phyloP scores from a whole-genome alignment of 2,888 invertebrate species.

The Lepidochrysops patricia region DNA sequence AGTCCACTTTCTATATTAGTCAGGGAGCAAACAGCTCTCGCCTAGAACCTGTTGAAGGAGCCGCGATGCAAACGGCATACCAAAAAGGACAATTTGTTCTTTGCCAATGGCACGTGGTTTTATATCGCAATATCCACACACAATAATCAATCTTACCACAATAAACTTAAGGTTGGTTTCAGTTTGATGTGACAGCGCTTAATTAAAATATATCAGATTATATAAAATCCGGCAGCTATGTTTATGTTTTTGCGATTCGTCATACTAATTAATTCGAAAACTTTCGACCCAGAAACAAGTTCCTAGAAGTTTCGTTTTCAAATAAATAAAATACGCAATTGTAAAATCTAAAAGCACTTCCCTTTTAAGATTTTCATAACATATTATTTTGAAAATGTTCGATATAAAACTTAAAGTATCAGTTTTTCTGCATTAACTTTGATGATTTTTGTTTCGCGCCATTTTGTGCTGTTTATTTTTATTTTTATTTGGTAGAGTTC shows the following conservation, averaged over 20 bases:
- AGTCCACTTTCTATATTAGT: slow-evolving; percentile 41
- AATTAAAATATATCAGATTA: slow-evolving; percentile 1
- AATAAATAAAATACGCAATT: not conserved
- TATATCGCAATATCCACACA: slow-evolving; percentile 16
- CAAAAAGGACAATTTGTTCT: slow-evolving; percentile 33
- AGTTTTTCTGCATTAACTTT: too few relatives aligned
- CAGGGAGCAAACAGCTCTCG: slow-evolving; percentile 47
- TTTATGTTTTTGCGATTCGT: slow-evolving; percentile 8
- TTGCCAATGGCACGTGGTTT: slow-evolving; percentile 13
- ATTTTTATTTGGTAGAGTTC: too few relatives aligned
- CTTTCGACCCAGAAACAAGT: slow-evolving; percentile 6
- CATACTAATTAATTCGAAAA: not conserved
- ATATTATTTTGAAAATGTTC: too few relatives aligned
- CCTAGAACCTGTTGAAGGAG: slow-evolving; percentile 36
- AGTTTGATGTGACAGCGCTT: not conserved
- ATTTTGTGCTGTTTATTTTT: too few relatives aligned
- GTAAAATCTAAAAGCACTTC: not conserved
- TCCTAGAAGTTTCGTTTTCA: not conserved
- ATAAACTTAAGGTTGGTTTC: not conserved
- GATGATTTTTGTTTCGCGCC: too few relatives aligned
- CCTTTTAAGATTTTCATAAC: too few relatives aligned
- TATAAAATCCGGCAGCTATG: not conserved
- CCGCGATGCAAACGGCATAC: slow-evolving; percentile 42
- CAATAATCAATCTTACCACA: not conserved
- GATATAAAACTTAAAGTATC: too few relatives aligned